Evolutionary conservation across 2,888 invertebrate species (phyloP), one percentile per base, ranked within the genome.

Genomic region (Lacanobia oleracea): DNA sequence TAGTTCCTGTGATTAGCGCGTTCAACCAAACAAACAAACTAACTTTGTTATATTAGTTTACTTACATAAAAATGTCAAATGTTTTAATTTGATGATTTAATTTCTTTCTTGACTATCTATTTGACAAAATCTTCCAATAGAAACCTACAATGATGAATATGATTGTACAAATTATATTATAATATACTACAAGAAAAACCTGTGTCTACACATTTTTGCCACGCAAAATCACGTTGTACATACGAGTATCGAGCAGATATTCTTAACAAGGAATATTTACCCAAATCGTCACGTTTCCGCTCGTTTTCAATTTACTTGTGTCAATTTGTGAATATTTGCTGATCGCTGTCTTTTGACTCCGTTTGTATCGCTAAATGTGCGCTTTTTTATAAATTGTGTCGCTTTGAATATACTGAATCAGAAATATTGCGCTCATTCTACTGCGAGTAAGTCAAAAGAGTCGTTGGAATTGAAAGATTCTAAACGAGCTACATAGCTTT

Each of bases 241-340:
- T 40, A 33, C 2, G 33, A 33, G 33, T 33, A 45, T 50, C 54
- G 45, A 14, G 12, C 14, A 43, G 14, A 43, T 76, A 21, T 51
- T 64, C 33, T 72, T 73, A 64, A 64, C 53, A 27, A 50, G 59
- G 43, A 56, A 64, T 43, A 62, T 65, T 67, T 67, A 64, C 63
- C 27, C 16, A 54, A 65, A 65, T 61, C 57, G 54, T 50, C 64
- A 37, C 64, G 63, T 65, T 63, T 43, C 40, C 56, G 51, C 77
- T 81, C 81, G 65, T 68, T 76, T 81, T 77, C 64, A 65, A 81
- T 81, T 77, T 81, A 18, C 61, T 81, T 51, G 59, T 65, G 60
- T 76, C 68, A 81, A 76, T 81, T 77, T 61, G 40, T 51, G 64
- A 43, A 64, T 60, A 75, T 61, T 75, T 60, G 56, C 68, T 56